phyloP scores from a whole-genome alignment of 2,797 vertebrate genomes.

The Telmatherina bonti region DNA sequence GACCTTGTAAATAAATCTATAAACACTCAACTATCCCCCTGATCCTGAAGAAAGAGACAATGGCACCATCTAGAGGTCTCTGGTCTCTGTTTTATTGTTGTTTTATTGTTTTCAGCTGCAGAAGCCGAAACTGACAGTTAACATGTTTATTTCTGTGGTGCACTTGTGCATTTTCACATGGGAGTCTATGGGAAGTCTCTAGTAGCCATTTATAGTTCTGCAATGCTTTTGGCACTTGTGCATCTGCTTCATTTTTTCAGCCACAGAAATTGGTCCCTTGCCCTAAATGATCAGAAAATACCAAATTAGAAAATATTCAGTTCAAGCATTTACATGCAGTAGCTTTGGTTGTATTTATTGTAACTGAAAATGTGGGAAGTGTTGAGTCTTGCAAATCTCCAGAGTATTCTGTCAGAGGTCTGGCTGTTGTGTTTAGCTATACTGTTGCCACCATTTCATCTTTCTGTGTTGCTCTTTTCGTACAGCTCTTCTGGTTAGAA shows the following conservation, averaged over 20 bases:
- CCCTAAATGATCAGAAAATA: not conserved
- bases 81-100: too few species aligned
- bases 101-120: too few species aligned
- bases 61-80: not conserved
- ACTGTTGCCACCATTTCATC: not conserved
- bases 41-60: not conserved
- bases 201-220: not conserved
- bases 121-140: not conserved
- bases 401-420: slow-evolving; percentile 4
- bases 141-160: not conserved
- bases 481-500: not conserved
- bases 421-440: slow-evolving; percentile 5
- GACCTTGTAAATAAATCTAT: too few species aligned
- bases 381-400: not conserved
- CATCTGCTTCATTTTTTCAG: not conserved
- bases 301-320: not conserved
- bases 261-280: not conserved
- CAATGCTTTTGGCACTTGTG: not conserved
- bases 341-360: not conserved
- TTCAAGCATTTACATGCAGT: not conserved
- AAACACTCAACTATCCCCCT: too few species aligned
- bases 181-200: too few species aligned
- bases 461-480: slow-evolving; percentile 52
- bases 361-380: not conserved
- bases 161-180: not conserved